Evolutionary conservation across 2,888 invertebrate genomes (phyloP), one percentile per base, ranked within the genome.

Genomic region (Eupithecia tripunctaria): DNA sequence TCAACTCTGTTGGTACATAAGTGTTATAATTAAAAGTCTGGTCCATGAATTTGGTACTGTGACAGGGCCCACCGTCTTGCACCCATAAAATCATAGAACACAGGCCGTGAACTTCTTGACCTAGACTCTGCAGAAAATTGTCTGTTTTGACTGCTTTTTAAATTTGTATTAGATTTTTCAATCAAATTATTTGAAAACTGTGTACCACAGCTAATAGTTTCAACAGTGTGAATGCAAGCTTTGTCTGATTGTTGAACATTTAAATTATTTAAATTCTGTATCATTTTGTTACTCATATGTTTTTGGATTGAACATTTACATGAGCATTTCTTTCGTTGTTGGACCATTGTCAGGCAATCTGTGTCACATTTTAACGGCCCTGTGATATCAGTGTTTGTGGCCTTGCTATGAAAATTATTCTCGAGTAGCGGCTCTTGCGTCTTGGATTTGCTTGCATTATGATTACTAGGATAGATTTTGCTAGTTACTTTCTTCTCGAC

Each of bases 21-120:
- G 14, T 62, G 32, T 56, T 56, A 32, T 10, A 21, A 32, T 69
- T 25, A 93, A 80, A 93, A 93, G 79, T 93, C 93, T 29, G 93
- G 93, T 12, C 92, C 92, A 74, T 82, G 84, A 3, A 79, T 74
- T 18, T 86, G 86, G 70, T 84, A 82, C 70, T 81, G 83, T 15
- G 89, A 83, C 68, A 93, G 69, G 38, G 91, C 87, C 93, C 93
- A 93, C 59, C 89, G 83, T 76, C 85, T 88, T 51, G 83, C 84
- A 68, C 82, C 81, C 74, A 82, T 75, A 27, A 38, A 68, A 63
- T 70, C 73, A 15, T 73, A 25, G 36, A 43, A 68, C 7, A 68
- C 25, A 68, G 56, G 68, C 10, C 21, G 69, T 8, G 71, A 66
- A 64, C 14, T 66, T 62, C 25, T 60, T 25, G 25, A 5, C 56